Evolutionary conservation across 2,888 invertebrate species (phyloP).

Genomic region (Ochropacha duplaris): DNA sequence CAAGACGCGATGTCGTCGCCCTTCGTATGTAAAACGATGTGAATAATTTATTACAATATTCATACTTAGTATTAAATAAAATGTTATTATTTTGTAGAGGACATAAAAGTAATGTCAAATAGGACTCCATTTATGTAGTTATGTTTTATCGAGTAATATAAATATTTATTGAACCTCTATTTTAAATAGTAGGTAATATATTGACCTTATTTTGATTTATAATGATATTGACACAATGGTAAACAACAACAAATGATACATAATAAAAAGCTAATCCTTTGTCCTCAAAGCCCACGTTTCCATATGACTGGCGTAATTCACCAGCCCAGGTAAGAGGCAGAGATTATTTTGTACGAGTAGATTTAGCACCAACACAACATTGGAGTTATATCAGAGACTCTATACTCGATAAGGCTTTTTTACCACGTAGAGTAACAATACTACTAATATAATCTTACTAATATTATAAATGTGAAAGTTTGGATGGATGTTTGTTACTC

Average conservation of each 20-base stretch:
- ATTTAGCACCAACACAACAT: conserved; percentile 77
- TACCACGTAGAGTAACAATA: no score
- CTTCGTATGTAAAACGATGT: conserved; percentile 27
- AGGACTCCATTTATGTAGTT: no score
- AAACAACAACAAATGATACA: neutral
- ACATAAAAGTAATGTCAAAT: no score
- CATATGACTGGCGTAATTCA: conserved; percentile 59
- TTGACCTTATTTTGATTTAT: neutral
- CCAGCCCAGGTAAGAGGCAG: conserved; percentile 67
- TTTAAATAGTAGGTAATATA: neutral
- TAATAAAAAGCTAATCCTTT: neutral
- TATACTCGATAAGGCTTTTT: conserved; percentile 76
- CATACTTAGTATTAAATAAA: neutral
- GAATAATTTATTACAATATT: conserved; percentile 1
- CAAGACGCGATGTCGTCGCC: conserved; percentile 15
- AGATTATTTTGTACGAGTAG: conserved; percentile 66
- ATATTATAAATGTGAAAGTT: no score
- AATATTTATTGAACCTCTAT: neutral
- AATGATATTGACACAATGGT: neutral
- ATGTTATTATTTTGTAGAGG: no score
- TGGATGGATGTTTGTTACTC: no score
- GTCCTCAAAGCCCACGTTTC: conserved; percentile 62
- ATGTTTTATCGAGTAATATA: neutral
- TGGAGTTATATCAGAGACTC: conserved; percentile 67
- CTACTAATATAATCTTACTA: no score